Evolutionary conservation across 2,797 vertebrate genomes (phyloP).

Genomic region (Danio aesculapii): DNA sequence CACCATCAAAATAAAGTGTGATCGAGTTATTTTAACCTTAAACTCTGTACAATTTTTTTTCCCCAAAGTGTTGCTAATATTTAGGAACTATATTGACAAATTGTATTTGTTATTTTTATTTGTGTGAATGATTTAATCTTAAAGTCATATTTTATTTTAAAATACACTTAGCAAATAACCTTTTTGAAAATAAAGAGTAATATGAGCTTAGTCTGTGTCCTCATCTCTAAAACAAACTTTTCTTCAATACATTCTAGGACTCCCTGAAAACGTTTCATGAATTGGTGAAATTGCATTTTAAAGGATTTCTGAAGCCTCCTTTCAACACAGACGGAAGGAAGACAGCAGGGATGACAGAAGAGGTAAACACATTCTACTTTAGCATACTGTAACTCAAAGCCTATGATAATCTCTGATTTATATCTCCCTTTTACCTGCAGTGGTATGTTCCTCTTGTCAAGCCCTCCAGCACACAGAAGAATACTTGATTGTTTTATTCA

Average conservation of each 20-base stretch:
- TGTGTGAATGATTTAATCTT: neutral
- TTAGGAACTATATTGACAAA: too few species aligned
- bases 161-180: neutral
- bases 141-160: neutral
- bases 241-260: slow-evolving; percentile 59
- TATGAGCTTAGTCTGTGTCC: neutral
- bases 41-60: too few species aligned
- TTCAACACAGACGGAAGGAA: slow-evolving; percentile 73
- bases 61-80: too few species aligned
- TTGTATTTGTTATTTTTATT: too few species aligned
- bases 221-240: neutral
- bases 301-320: slow-evolving; percentile 74
- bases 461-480: slow-evolving; percentile 62
- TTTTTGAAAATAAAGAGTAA: neutral
- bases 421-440: slow-evolving; percentile 52
- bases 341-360: slow-evolving; percentile 73
- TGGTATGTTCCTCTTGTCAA: slow-evolving; percentile 75
- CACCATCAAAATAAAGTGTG: too few species aligned
- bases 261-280: slow-evolving; percentile 71
- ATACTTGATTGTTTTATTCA: neutral
- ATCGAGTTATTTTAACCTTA: too few species aligned
- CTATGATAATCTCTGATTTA: neutral
- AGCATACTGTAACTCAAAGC: neutral
- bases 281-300: slow-evolving; percentile 74
- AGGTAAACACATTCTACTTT: slow-evolving; percentile 57